Conservation (phyloP, 2,888 invertebrate genomes). For the Melanchra persicariae region DNA sequence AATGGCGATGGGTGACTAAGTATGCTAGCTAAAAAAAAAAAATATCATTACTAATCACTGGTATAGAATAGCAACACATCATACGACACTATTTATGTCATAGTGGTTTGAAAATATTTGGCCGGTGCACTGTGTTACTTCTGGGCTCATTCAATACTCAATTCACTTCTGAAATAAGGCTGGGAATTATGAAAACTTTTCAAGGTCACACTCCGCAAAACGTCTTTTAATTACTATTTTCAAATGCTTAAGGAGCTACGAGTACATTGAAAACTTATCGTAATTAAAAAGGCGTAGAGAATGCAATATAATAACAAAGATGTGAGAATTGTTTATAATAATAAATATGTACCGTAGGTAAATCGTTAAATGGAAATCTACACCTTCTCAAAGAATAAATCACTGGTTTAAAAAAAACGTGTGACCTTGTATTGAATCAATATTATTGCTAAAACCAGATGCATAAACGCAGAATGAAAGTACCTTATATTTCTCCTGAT, state of each 20-base stretch:
- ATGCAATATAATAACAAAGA: background rate
- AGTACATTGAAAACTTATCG: background rate
- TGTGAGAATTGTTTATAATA: background rate
- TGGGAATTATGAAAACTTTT: background rate
- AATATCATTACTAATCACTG: too few species aligned
- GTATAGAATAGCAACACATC: too few species aligned
- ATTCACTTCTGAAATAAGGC: background rate
- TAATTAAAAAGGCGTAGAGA: background rate
- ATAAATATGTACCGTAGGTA: background rate
- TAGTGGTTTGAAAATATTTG: too few species aligned
- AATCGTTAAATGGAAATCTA: background rate
- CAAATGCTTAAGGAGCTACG: background rate
- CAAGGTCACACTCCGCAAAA: background rate
- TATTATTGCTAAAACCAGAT: background rate
- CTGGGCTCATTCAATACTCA: background rate
- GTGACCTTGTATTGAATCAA: background rate
- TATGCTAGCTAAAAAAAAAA: too few species aligned
- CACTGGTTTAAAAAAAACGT: background rate
- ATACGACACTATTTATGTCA: too few species aligned
- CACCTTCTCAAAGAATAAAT: background rate
- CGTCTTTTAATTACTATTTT: background rate
- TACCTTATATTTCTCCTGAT: constrained; percentile 14
- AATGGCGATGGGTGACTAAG: too few species aligned
- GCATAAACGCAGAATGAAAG: constrained; percentile 10
- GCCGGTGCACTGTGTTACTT: background rate